phyloP scores from a whole-genome alignment of 2,888 invertebrate genomes.

The Drosophila robusta region DNA sequence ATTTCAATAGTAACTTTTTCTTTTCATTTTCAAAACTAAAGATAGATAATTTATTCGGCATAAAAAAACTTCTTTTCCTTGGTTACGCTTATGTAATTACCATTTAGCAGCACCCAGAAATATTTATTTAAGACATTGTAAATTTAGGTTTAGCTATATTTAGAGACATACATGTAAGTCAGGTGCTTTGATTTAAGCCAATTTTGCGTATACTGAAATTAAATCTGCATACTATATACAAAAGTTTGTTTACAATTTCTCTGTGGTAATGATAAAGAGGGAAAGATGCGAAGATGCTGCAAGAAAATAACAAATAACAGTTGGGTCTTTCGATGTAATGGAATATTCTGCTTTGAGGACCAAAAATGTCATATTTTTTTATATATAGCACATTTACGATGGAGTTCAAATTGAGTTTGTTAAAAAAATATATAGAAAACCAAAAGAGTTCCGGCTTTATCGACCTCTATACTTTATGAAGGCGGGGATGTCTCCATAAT shows the following conservation, averaged over 20 bases:
- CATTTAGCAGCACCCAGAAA: conserved; percentile 31
- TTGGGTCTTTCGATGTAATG: too few relatives aligned
- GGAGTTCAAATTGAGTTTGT: too few relatives aligned
- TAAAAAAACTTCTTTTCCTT: conserved; percentile 11
- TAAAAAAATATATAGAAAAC: too few relatives aligned
- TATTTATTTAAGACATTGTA: conserved; percentile 39
- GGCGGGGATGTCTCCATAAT: too few relatives aligned
- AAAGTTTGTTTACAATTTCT: background rate
- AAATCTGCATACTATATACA: conserved; percentile 47
- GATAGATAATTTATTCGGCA: background rate
- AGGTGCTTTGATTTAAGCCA: conserved; percentile 79
- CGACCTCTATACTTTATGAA: too few relatives aligned
- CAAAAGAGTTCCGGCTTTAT: too few relatives aligned
- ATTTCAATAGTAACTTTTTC: background rate
- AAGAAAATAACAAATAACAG: too few relatives aligned
- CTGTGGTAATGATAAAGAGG: background rate
- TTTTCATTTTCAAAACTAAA: background rate
- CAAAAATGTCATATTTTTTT: too few relatives aligned
- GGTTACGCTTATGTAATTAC: conserved; percentile 30
- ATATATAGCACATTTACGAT: too few relatives aligned
- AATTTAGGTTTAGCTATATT: conserved; percentile 45
- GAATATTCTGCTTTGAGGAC: too few relatives aligned
- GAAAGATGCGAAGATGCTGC: too few relatives aligned
- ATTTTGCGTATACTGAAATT: conserved; percentile 65
- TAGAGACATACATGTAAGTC: conserved; percentile 58